Conservation (phyloP, 2,888 invertebrate species). For the Caenorhabditis sp. region DNA sequence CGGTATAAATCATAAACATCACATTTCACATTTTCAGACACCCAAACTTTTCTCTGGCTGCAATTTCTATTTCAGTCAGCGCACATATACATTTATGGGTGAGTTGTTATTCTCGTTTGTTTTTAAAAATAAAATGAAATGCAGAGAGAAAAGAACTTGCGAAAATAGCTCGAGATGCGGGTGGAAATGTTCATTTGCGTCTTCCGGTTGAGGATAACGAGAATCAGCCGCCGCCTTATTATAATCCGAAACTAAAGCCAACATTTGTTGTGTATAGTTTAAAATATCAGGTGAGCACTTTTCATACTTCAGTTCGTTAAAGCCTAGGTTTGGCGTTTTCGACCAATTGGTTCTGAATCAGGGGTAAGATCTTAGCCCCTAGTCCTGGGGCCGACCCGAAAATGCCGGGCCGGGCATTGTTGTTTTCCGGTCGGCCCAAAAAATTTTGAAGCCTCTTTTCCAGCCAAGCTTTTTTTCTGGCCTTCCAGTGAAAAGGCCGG, state of each 20-base stretch:
- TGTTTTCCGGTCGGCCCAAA: too few relatives aligned
- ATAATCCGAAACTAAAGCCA: conserved; percentile 15
- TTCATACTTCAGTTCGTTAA: too few relatives aligned
- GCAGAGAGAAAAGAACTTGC: conserved; percentile 20
- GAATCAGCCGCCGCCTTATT: conserved; percentile 21
- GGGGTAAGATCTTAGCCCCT: too few relatives aligned
- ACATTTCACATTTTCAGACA: conserved; percentile 29
- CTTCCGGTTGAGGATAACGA: conserved; percentile 10
- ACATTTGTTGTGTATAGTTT: conserved; percentile 33
- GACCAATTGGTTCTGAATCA: too few relatives aligned
- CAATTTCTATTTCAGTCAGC: conserved; percentile 32
- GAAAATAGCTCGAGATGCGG: conserved; percentile 24
- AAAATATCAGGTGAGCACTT: conserved; percentile 25
- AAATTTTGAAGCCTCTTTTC: too few relatives aligned
- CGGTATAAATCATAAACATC: not conserved
- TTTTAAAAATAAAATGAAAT: not conserved
- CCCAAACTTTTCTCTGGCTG: conserved; percentile 45
- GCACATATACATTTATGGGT: conserved; percentile 35
- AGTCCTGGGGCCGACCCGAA: too few relatives aligned
- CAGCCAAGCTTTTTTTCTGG: too few relatives aligned
- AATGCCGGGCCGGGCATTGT: too few relatives aligned
- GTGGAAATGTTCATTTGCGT: conserved; percentile 19
- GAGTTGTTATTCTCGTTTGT: not conserved
- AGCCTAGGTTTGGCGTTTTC: too few relatives aligned
- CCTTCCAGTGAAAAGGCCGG: too few relatives aligned